Percentiles rank a stretch among this genome's conserved stretches.
Conservation (phyloP, 2,888 invertebrate genomes). For the Chesias legatella region DNA sequence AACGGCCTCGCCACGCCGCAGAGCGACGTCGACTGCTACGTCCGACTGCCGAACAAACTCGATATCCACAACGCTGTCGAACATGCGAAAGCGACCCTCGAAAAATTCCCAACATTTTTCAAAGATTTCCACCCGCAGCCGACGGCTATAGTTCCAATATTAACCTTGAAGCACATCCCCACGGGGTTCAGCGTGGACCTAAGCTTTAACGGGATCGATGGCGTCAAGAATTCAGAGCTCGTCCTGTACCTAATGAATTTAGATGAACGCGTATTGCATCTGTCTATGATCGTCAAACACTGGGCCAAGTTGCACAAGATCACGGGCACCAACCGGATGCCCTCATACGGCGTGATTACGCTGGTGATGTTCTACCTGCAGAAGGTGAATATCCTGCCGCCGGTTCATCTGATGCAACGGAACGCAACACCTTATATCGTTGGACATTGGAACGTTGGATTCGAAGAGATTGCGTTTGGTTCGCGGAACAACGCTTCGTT, state of each 20-base stretch:
- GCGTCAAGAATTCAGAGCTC: not conserved
- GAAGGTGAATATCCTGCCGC: constrained; percentile 19
- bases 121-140: not conserved
- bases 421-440: constrained; percentile 1
- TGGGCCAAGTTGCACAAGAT: constrained; percentile 11
- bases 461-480: not conserved
- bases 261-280: not conserved
- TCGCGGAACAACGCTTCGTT: constrained; percentile 19
- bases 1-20: constrained; percentile 25
- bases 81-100: constrained; percentile 13
- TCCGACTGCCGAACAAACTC: constrained; percentile 15
- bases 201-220: constrained; percentile 1
- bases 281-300: constrained; percentile 6
- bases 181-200: constrained; percentile 5
- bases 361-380: constrained; percentile 33
- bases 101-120: constrained; percentile 21
- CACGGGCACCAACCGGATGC: not conserved
- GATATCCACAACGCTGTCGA: constrained; percentile 1
- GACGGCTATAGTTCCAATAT: not conserved
- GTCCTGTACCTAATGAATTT: not conserved
- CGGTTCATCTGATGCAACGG: constrained; percentile 13
- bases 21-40: constrained; percentile 33
- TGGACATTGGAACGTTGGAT: constrained; percentile 15
- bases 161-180: constrained; percentile 1
- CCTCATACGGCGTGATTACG: constrained; percentile 13